Evolutionary conservation across 2,797 vertebrate species (phyloP), one percentile per base, ranked within the genome.

Genomic region (Syngnathus rostellatus): DNA sequence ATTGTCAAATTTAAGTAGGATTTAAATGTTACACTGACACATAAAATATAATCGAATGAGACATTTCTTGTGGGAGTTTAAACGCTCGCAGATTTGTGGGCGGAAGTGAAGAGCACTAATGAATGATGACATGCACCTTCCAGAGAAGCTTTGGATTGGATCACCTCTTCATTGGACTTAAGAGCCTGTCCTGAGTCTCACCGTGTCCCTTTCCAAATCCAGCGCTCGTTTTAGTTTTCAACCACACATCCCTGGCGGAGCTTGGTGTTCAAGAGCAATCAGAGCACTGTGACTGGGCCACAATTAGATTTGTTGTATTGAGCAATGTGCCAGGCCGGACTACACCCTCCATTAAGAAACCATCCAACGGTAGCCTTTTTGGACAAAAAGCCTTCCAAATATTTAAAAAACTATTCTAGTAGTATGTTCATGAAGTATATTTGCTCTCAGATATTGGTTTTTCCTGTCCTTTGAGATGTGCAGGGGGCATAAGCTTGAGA

Each of bases 291-390:
- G 72, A 48, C 60, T 51, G 50, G 81, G 70, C 81, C 80, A 70
- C 81, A 86, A 83, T 86, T 84, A 79, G 70, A 86, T 84, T 79
- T 82, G 77, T 67, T 67, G 69, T 70, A 71, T 83, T 73, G 81
- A 82, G 79, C 74, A 82, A 77, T 60, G 19, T 16, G 25, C 68
- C 74, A 41, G 59, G 50, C 66, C 67, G 80, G 82, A 82, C 81
- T 83, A 71, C 72, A 72, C 77, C 80, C 37, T 86, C 81, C 84
- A 88, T 83, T 77, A 83, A 75, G 74, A 78, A 78, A 66, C 43
- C 14, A 14, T 11, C 78, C 81, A 84, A 76, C 63, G 21, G 80
- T 73, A 64, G 73, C 72, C 72, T 82, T 71, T 75, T 78, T 81
- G 84, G 81, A 78, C 82, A 83, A 14, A 85, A 72, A 54, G 71